Evolutionary conservation across 2,797 vertebrate genomes (phyloP).

Genomic region (Acomys russatus): DNA sequence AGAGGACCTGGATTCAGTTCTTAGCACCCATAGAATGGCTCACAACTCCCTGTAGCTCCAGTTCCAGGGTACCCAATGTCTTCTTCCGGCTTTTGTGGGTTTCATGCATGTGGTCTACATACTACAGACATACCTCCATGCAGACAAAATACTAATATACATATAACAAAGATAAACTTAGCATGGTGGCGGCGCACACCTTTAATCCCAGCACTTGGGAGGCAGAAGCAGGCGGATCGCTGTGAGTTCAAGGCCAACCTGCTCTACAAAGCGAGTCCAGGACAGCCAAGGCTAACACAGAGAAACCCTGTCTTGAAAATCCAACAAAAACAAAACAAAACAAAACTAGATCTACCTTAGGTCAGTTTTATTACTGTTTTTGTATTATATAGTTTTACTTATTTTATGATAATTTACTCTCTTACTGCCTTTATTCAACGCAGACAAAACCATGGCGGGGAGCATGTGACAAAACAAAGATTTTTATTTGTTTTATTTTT

Average conservation of each 20-base stretch:
- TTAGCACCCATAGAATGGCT: not conserved
- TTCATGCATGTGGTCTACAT: not conserved
- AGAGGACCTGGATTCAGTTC: not conserved
- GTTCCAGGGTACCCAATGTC: not conserved
- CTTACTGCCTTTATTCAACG: conserved; percentile 9
- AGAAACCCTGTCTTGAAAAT: no score
- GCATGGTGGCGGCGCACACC: no score
- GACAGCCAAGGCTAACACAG: no score
- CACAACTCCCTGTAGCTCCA: not conserved
- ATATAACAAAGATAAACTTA: not conserved
- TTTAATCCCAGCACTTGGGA: no score
- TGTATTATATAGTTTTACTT: not conserved
- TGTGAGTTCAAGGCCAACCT: no score
- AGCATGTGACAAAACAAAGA: not conserved
- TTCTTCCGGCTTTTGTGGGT: not conserved
- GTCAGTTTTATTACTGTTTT: conserved; percentile 42
- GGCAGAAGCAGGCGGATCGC: no score
- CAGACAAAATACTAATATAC: not conserved
- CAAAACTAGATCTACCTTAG: not conserved
- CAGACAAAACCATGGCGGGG: not conserved
- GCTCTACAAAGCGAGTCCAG: no score
- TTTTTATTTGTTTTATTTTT: not conserved
- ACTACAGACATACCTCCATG: not conserved
- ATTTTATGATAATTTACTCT: not conserved
- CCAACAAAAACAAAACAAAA: no score